phyloP scores from a whole-genome alignment of 2,888 invertebrate genomes.

The Oscheius myriophilus region DNA sequence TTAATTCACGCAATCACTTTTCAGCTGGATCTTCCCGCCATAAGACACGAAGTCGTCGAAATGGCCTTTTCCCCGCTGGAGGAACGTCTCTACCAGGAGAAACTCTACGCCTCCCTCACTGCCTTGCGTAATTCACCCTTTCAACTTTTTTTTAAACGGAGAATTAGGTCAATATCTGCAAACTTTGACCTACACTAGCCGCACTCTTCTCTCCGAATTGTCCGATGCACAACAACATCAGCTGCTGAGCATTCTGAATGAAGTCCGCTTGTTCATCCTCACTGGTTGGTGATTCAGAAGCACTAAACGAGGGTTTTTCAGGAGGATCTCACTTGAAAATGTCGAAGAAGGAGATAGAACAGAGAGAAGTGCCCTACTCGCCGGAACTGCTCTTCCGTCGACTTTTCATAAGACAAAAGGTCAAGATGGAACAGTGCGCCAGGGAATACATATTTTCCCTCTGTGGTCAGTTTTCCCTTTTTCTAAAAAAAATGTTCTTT shows the following conservation, averaged over 20 bases:
- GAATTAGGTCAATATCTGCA: not conserved
- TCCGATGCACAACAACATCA: not conserved
- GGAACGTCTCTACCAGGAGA: constrained; percentile 77
- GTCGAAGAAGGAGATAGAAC: not conserved
- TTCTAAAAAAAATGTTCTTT: too few species aligned
- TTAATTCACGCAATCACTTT: not conserved
- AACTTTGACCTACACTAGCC: not conserved
- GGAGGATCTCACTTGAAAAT: not conserved
- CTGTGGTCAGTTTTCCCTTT: not conserved
- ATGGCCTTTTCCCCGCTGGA: constrained; percentile 81
- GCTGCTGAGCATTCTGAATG: constrained; percentile 14
- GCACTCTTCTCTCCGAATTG: not conserved
- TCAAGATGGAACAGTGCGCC: constrained; percentile 3
- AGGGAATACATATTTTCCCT: constrained; percentile 4
- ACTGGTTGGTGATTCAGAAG: constrained; percentile 4
- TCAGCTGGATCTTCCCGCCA: constrained; percentile 77
- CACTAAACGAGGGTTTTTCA: not conserved
- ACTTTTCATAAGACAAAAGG: not conserved
- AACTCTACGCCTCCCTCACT: not conserved
- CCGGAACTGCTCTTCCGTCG: constrained; percentile 21
- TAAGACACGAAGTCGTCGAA: constrained; percentile 76
- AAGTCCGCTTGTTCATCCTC: constrained; percentile 7
- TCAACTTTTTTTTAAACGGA: not conserved
- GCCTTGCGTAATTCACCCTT: not conserved
- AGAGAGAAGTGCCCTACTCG: constrained; percentile 5